Conservation (phyloP, 2,888 invertebrate genomes). For the Smittia aterrima region DNA sequence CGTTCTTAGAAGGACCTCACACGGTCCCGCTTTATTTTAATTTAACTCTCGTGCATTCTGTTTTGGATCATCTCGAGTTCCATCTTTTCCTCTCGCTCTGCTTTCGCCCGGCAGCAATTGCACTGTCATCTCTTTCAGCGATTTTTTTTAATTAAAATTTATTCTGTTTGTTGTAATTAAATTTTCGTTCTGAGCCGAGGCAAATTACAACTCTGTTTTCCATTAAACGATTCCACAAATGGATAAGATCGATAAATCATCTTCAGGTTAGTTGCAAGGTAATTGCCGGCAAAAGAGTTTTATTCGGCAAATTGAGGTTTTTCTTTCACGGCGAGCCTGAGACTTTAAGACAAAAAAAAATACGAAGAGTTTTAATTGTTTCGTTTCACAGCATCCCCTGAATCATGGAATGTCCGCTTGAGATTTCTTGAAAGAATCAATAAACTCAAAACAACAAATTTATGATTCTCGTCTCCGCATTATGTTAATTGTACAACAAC, state of each 20-base stretch:
- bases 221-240: conserved; percentile 29
- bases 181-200: conserved; percentile 3
- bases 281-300: neutral
- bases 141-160: conserved; percentile 25
- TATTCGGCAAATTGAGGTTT: neutral
- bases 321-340: too few relatives aligned
- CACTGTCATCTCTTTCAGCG: conserved; percentile 11
- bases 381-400: neutral
- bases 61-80: conserved; percentile 15
- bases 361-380: conserved; percentile 14
- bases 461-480: conserved; percentile 16
- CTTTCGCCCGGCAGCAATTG: neutral
- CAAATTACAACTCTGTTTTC: conserved; percentile 1
- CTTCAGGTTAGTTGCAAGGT: conserved; percentile 9
- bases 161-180: conserved; percentile 15
- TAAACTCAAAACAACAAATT: conserved; percentile 37
- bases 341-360: neutral
- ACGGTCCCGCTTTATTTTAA: conserved; percentile 10
- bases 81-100: too few relatives aligned
- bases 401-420: conserved; percentile 23
- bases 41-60: neutral
- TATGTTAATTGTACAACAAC: conserved; percentile 37
- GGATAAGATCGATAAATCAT: conserved; percentile 33
- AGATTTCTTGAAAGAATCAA: conserved; percentile 9
- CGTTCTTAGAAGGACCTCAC: conserved; percentile 36